These are phyloP conservation scores for Temnothorax nylanderi DNA, from an alignment of 1,140 invertebrate species.

Conservation along the genomic window DNA sequence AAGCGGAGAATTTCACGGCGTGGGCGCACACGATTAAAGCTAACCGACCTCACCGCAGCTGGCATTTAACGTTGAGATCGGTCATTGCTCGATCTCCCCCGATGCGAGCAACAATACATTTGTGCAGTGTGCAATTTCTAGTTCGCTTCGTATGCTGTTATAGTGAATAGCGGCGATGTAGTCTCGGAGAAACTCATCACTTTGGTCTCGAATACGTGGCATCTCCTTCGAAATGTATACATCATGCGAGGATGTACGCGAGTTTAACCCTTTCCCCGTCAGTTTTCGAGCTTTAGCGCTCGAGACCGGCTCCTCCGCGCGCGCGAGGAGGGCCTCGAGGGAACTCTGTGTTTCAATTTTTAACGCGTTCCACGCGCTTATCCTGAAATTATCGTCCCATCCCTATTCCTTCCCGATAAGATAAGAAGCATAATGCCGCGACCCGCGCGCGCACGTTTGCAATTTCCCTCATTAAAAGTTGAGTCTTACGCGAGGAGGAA, in stretches of 20 bases:
- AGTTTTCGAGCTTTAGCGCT: constrained; percentile 2
- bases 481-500: constrained; percentile 32
- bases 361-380: constrained; percentile 17
- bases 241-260: not conserved
- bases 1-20: constrained; percentile 14
- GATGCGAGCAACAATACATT: constrained; percentile 41
- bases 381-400: constrained; percentile 33
- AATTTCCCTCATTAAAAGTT: constrained; percentile 58
- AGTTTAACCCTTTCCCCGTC: constrained; percentile 4
- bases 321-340: not conserved
- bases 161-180: constrained; percentile 24
- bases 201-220: constrained; percentile 8
- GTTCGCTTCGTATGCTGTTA: constrained; percentile 42
- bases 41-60: constrained; percentile 37
- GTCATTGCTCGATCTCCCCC: constrained; percentile 47
- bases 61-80: constrained; percentile 45
- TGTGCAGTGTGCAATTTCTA: constrained; percentile 44
- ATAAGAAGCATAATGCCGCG: constrained; percentile 41
- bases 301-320: not conserved
- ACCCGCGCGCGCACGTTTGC: constrained; percentile 16
- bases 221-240: constrained; percentile 37
- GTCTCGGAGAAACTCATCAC: constrained; percentile 46
- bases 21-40: constrained; percentile 20
- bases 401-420: not conserved
- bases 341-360: constrained; percentile 13